These are phyloP conservation scores for Ferdinandea cuprea DNA, from an alignment of 2,888 invertebrate genomes.

Conservation along the genomic window DNA sequence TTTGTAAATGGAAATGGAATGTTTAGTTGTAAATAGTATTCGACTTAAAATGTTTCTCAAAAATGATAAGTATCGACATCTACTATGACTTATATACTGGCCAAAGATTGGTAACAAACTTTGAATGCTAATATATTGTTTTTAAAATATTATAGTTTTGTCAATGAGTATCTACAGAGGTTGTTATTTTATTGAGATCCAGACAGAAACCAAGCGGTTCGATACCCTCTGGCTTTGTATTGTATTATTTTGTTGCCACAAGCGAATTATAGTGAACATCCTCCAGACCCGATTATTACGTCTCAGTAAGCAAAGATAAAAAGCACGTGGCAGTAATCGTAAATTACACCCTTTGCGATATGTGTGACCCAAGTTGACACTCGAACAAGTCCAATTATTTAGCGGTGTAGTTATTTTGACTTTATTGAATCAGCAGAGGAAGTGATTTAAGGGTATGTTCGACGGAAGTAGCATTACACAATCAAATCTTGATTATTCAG, in stretches of 20 bases:
- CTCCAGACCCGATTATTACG: conserved; percentile 25
- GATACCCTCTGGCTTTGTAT: conserved; percentile 18
- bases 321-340: conserved; percentile 65
- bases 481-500: conserved; percentile 54
- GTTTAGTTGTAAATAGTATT: too few species aligned
- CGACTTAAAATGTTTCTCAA: too few species aligned
- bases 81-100: too few species aligned
- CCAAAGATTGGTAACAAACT: too few species aligned
- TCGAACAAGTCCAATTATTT: conserved; percentile 17
- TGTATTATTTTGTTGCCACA: conserved; percentile 46
- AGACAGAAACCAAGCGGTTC: conserved; percentile 20
- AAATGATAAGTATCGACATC: too few species aligned
- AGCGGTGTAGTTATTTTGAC: conserved; percentile 39
- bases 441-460: not conserved
- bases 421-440: conserved; percentile 27
- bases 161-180: too few species aligned
- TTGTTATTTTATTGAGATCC: too few species aligned
- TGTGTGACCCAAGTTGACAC: conserved; percentile 28
- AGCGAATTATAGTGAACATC: conserved; percentile 58
- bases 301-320: conserved; percentile 50
- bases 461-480: conserved; percentile 10
- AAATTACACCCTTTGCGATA: conserved; percentile 59
- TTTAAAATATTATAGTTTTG: too few species aligned
- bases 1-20: too few species aligned
- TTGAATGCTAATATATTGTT: too few species aligned